These are phyloP conservation scores for Noturus placidus DNA, from an alignment of 2,113 vertebrate species.

Conservation along the genomic window DNA sequence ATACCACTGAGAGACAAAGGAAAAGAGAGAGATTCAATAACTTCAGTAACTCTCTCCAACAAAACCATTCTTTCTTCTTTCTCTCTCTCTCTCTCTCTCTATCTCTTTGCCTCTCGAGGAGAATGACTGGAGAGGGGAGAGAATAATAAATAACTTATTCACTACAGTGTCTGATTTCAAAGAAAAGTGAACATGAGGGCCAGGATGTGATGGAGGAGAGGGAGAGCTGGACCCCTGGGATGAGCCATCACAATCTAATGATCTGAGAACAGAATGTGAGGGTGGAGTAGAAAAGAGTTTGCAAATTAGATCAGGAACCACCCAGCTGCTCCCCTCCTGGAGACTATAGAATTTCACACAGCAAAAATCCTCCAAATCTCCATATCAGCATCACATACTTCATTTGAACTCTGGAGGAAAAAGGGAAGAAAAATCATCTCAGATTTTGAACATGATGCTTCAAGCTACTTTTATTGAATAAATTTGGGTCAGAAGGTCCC, in stretches of 20 bases:
- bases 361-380: conserved; percentile 31
- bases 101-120: conserved; percentile 41
- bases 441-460: conserved; percentile 19
- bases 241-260: conserved; percentile 45
- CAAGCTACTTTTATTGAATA: conserved; percentile 34
- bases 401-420: conserved; percentile 34
- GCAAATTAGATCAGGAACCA: conserved; percentile 56
- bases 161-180: conserved; percentile 60
- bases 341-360: conserved; percentile 51
- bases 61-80: conserved; percentile 46
- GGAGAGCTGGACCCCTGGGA: conserved; percentile 48
- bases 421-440: conserved; percentile 42
- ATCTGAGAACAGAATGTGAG: conserved; percentile 54
- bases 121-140: conserved; percentile 42
- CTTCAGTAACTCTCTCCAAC: conserved; percentile 47
- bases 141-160: conserved; percentile 58
- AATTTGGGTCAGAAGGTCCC: conserved; percentile 23
- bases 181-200: conserved; percentile 48
- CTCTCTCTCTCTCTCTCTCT: not conserved
- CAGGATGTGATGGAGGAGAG: conserved; percentile 42
- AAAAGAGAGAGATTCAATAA: conserved; percentile 33
- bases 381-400: conserved; percentile 37
- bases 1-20: conserved; percentile 51
- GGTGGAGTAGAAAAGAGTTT: conserved; percentile 47
- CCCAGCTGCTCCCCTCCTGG: conserved; percentile 51